Evolutionary conservation across 2,888 invertebrate genomes (phyloP), one percentile per base, ranked within the genome.

Genomic region (Elegia similella): DNA sequence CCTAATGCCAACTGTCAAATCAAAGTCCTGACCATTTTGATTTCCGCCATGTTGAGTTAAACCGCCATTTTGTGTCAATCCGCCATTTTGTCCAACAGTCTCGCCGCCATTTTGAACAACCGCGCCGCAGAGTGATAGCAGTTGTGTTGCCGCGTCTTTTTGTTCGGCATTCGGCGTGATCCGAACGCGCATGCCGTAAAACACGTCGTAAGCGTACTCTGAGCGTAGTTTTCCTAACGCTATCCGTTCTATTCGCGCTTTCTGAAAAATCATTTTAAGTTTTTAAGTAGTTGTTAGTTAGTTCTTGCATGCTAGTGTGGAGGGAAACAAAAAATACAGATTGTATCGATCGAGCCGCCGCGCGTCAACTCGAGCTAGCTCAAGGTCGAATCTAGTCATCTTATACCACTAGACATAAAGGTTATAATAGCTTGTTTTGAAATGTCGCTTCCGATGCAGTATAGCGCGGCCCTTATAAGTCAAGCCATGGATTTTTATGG

Each of bases 151-250:
- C 0, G 84, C 83, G 44, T 79, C 77, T 42, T 62, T 75, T 52
- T 86, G 80, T 0, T 82, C 76, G 0, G 80, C 76, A 13, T 67
- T 57, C 0, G 68, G 62, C 0, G 78, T 60, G 1, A 88, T 50
- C 0, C 58, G 65, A 0, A 89, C 81, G 0, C 73, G 68, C 69
- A 83, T 82, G 0, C 84, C 86, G 61, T 72, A 72, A 66, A 90
- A 90, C 0, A 90, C 76, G 62, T 88, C 80, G 66, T 82, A 89
- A 0, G 81, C 83, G 66, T 89, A 89, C 44, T 87, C 86, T 0
- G 70, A 64, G n/a, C 70, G 69, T 2, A 69, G 65, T 30, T 69
- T 77, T 7, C 76, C 72, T 0, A 87, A 64, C 0, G 87, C 88
- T 3, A 69, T 62, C 13, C 89, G 79, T 67, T 89, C 88, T 0